Evolutionary conservation across 2,888 invertebrate genomes (phyloP).

Genomic region (Cryptus armator): DNA sequence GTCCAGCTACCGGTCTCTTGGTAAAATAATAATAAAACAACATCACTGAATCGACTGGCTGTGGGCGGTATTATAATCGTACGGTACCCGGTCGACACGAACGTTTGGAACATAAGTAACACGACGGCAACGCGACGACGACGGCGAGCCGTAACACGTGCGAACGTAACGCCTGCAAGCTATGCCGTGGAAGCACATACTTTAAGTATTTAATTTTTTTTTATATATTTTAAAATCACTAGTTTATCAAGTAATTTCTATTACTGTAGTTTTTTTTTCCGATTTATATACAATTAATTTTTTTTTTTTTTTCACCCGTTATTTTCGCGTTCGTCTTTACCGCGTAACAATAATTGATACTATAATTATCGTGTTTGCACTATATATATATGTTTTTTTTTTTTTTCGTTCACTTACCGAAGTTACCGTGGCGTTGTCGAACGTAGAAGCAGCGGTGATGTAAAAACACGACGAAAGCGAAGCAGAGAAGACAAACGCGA

Average conservation of each 20-base stretch:
- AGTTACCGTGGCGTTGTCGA: background rate
- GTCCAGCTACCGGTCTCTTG: background rate
- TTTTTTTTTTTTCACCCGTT: background rate
- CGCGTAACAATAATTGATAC: too few species aligned
- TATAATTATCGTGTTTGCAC: too few species aligned
- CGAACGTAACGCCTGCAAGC: background rate
- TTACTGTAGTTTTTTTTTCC: background rate
- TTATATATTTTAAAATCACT: background rate
- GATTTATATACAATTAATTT: background rate
- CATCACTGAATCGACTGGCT: background rate
- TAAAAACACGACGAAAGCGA: slow-evolving; percentile 20
- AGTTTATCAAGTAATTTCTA: background rate
- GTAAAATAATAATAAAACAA: background rate
- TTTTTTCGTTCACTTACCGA: background rate
- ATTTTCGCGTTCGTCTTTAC: background rate
- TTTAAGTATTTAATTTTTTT: background rate
- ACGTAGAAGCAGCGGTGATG: background rate
- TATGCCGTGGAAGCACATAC: background rate
- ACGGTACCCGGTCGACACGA: background rate
- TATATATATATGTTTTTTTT: background rate
- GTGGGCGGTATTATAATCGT: background rate
- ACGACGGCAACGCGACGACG: slow-evolving; percentile 34
- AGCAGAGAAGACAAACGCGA: slow-evolving; percentile 26
- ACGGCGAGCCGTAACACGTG: slow-evolving; percentile 4
- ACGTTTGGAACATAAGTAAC: background rate